Base-by-base conservation (phyloP, 2,888 invertebrate species). In the Phlogophora meticulosa region DNA sequence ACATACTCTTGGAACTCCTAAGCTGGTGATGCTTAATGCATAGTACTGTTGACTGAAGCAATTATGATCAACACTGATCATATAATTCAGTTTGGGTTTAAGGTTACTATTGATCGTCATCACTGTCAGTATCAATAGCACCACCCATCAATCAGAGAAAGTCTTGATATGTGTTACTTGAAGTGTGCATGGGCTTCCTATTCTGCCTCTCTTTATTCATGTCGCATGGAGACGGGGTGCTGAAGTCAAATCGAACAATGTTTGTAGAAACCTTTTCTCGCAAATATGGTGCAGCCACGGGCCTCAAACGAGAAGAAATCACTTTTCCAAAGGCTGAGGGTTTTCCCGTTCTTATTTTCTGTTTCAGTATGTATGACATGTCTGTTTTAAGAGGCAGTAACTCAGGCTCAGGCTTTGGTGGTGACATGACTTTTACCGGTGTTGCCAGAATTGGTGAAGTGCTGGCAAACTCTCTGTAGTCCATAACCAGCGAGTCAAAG, bases 251-350 rank as follows among this genome's bases (percentile, higher is more conserved):
- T 24, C 83, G 76, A 0, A 78, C 69, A 28, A 94, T 85, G n/a
- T 80, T 81, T 7, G 80, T 70, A 3, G 83, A 49, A 1, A 89
- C 62, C 4, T 85, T 84, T 42, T 86, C 84, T 45, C 70, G 85
- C 1, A 93, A 72, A 65, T 94, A 94, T 0, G 92, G 92, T 7
- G 89, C 91, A 4, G 93, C 89, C 5, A 91, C 88, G 0, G 91
- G 91, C 48, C 74, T 82, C 22, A 91, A 57, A 9, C 91, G 84
- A 11, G 93, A 85, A 15, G 87, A 81, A 7, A 94, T 66, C 1
- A 94, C 92, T 82, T 89, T 93, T 0, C 94, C 94, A 82, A 94
- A 94, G 0, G 87, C 57, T 20, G 94, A 94, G 72, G 92, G 90
- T 66, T 89, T 92, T 0, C 84, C 89, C 57, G 64, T 84, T 5